phyloP scores from a whole-genome alignment of 2,113 vertebrate species.

The Daphoenositta chrysoptera region DNA sequence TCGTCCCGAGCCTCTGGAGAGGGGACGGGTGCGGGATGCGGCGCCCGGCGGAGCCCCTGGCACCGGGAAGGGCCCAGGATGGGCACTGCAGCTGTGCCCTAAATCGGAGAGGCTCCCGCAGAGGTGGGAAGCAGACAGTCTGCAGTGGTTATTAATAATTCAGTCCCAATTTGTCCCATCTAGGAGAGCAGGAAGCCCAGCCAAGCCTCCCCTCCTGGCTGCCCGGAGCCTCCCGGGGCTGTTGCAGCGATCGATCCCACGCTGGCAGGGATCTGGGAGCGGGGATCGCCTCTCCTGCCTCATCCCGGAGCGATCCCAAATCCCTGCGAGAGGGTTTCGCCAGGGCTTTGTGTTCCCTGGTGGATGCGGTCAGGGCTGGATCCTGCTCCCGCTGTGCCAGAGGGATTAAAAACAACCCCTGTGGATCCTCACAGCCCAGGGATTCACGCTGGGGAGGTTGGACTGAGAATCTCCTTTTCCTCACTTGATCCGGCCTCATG shows the following conservation, averaged over 20 bases:
- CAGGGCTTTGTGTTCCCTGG: rapidly evolving
- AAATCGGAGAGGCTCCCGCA: not conserved
- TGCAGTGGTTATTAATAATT: constrained; percentile 72
- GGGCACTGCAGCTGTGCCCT: not conserved
- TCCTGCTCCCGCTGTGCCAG: not conserved
- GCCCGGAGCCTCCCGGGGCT: not conserved
- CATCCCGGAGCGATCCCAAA: not conserved
- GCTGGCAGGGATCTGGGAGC: not conserved
- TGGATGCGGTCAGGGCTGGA: not conserved
- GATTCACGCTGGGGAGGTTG: rapidly evolving
- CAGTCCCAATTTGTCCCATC: constrained; percentile 60
- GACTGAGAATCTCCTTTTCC: not conserved
- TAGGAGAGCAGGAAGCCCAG: not conserved
- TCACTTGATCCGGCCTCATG: not conserved
- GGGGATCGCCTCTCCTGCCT: not conserved
- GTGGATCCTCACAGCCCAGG: not conserved
- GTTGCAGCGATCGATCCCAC: not conserved
- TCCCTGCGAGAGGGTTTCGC: not conserved
- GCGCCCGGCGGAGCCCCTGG: not conserved
- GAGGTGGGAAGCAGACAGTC: constrained; percentile 50
- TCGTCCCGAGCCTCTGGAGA: not conserved
- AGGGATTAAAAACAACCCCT: not conserved
- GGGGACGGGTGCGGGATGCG: not conserved
- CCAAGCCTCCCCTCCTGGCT: not conserved
- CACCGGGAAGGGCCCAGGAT: not conserved